A percentile compares a stretch with the other conserved stretches of the same genome.
phyloP scores from a whole-genome alignment of 2,888 invertebrate species.

The Mesoligia furuncula region DNA sequence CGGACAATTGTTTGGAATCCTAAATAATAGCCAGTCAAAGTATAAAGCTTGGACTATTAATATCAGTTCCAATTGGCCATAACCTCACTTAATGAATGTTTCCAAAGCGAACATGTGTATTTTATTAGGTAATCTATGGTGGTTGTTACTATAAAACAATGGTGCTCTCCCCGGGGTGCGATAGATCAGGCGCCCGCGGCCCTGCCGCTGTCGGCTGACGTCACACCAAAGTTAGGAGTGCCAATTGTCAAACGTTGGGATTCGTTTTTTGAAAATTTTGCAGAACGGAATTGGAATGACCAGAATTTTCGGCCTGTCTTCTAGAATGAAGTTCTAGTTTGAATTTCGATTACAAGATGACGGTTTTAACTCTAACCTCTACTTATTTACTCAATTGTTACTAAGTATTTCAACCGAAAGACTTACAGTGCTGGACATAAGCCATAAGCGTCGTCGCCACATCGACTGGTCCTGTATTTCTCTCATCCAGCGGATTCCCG shows the following conservation, averaged over 20 bases:
- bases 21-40: background rate
- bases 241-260: conserved; percentile 52
- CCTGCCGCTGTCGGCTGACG: conserved; percentile 59
- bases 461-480: background rate
- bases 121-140: conserved; percentile 65
- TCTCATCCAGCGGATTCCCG: background rate
- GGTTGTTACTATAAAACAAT: conserved; percentile 64
- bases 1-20: background rate
- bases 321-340: background rate
- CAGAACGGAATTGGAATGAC: background rate
- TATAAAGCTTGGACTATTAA: conserved; percentile 3
- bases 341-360: background rate
- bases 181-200: conserved; percentile 67
- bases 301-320: background rate
- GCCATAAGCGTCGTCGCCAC: background rate
- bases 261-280: conserved; percentile 26
- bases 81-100: conserved; percentile 40
- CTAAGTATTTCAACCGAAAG: background rate
- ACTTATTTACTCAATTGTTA: background rate
- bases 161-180: conserved; percentile 65
- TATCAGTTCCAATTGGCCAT: conserved; percentile 40
- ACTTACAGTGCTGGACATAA: background rate
- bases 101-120: conserved; percentile 62
- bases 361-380: background rate
- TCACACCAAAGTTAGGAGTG: conserved; percentile 64